These are phyloP conservation scores for Psittacula cyanocephala DNA, from an alignment of 2,113 vertebrate genomes.

Conservation along the genomic window DNA sequence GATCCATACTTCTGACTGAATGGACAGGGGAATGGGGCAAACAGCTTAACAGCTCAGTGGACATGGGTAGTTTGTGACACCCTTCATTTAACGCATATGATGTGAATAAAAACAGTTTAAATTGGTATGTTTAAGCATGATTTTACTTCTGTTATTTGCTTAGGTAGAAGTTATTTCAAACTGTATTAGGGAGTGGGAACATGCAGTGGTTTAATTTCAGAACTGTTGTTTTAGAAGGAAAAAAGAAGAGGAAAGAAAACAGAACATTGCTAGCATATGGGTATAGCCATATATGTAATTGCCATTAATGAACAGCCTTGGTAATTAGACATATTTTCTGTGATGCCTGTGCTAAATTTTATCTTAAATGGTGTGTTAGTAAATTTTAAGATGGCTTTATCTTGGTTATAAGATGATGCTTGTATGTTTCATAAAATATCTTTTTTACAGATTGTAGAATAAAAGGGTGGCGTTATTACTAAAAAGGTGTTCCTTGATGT, in stretches of 20 bases:
- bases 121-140: background rate
- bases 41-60: background rate
- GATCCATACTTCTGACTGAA: background rate
- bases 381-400: background rate
- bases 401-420: background rate
- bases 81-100: background rate
- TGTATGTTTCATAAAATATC: background rate
- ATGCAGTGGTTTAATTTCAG: background rate
- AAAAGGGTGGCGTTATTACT: background rate
- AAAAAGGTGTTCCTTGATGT: background rate
- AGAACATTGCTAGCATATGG: background rate
- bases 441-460: background rate
- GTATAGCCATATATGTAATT: background rate
- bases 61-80: background rate
- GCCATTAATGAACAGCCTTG: background rate
- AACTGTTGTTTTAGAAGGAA: background rate
- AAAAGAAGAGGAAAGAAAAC: background rate
- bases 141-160: background rate
- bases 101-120: background rate
- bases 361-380: background rate
- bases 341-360: background rate
- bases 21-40: background rate
- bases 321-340: background rate
- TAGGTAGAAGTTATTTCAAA: background rate
- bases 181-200: background rate